Percentiles rank a stretch among this genome's conserved stretches.
Evolutionary conservation across 2,888 invertebrate species (phyloP).

Genomic region (Enchytraeus crypticus): DNA sequence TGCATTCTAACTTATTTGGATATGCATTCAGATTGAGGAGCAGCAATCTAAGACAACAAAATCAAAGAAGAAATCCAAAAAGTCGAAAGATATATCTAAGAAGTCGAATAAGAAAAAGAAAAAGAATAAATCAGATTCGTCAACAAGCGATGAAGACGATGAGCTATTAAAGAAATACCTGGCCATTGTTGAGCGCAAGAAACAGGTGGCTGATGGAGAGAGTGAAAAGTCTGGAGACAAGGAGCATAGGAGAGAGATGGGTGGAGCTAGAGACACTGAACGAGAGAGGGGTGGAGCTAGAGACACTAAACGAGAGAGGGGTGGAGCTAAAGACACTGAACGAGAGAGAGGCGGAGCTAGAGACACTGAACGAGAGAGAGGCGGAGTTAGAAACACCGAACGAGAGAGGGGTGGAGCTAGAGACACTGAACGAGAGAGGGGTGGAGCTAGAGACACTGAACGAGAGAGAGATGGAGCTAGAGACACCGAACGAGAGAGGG

Average conservation of each 20-base stretch:
- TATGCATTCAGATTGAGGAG: conserved; percentile 17
- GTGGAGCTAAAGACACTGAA: neutral
- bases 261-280: neutral
- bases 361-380: neutral
- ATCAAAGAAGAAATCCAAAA: conserved; percentile 48
- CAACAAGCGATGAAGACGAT: conserved; percentile 32
- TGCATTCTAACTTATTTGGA: no score
- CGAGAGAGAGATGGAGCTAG: neutral
- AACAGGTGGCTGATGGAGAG: conserved; percentile 8
- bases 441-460: neutral
- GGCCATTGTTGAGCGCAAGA: conserved; percentile 37
- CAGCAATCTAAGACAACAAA: conserved; percentile 51
- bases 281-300: no score
- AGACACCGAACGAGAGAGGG: neutral
- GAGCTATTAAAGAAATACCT: conserved; percentile 40
- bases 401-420: conserved; percentile 3
- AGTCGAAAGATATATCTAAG: conserved; percentile 24
- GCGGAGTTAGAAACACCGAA: neutral
- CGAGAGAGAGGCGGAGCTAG: neutral
- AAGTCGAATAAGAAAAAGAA: neutral
- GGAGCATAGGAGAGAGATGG: no score
- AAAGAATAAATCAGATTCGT: conserved; percentile 14
- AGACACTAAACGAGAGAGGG: neutral
- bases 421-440: neutral
- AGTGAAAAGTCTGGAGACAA: neutral